Evolutionary conservation across 2,113 vertebrate species (phyloP), one percentile per base, ranked within the genome.

Genomic region (Passerina amoena): DNA sequence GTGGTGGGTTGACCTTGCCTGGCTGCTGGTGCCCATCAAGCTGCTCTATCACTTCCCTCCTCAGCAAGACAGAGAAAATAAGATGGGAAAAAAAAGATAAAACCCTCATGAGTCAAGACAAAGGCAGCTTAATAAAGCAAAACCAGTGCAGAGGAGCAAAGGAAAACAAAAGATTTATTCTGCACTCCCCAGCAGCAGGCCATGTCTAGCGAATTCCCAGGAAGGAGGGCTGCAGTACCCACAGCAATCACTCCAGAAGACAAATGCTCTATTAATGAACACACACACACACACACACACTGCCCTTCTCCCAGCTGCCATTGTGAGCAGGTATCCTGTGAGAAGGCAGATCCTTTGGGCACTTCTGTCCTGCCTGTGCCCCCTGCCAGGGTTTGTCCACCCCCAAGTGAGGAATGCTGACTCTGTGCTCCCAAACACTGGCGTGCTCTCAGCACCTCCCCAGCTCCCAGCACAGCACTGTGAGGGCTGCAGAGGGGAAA

Each of bases 171-270:
- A 60, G 31, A 71, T 76, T 70, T 60, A 40, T 70, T 50, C 54
- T 48, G 35, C 24, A 10, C 25, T 77, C 45, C 40, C 40, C 61
- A 65, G 61, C 51, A 60, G 38, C 61, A 80, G 68, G 35, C 8
- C 20, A 5, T 30, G 45, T 45, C 35, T 10, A 28, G 40, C 28
- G 59, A 57, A 1, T 9, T 59, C n/a, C 61, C 2, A 2, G 20
- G 7, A 44, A 75, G 68, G 4, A 60, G 54, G 7, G 22, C 27
- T 73, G 57, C 54, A 76, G 50, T 4, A 22, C 9, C 7, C 19
- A 0, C 0, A n/a, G 48, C 9, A 6, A 27, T 20, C 30, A 0
- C 25, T 64, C 45, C 69, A 68, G 33, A 21, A 75, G 45, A 89
- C 11, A 90, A 31, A 83, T 48, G 21, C 3, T 28, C 12, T 9